Percentiles rank a stretch among this genome's conserved stretches.
These are phyloP conservation scores for Amphimedon queenslandica DNA, from an alignment of 37 sponge, comb jelly and placozoan species.

Conservation along the genomic window DNA sequence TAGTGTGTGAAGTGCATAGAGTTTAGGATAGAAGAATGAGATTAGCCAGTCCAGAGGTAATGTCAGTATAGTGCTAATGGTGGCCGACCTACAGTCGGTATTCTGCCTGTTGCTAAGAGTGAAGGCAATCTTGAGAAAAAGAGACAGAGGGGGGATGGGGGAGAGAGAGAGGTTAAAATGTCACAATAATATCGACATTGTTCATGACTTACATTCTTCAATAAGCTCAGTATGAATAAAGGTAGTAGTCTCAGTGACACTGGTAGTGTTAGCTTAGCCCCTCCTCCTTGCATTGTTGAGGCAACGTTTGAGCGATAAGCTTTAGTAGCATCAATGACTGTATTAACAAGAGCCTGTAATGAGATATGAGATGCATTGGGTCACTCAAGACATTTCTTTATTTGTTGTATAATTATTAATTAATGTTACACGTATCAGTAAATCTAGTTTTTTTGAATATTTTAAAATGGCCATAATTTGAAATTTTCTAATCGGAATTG, in stretches of 20 bases:
- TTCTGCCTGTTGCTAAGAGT: constrained; percentile 45
- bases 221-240: constrained; percentile 52
- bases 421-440: no score
- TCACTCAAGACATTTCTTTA: neutral
- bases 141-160: no score
- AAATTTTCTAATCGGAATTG: no score
- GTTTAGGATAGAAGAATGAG: constrained; percentile 72
- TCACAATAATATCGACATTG: no score
- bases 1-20: constrained; percentile 73
- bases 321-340: constrained; percentile 73
- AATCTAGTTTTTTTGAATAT: no score
- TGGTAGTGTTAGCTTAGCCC: constrained; percentile 62
- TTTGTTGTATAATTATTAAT: no score
- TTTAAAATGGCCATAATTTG: no score
- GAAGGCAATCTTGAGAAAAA: constrained; percentile 71
- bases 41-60: constrained; percentile 73
- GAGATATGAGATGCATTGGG: neutral
- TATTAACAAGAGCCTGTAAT: constrained; percentile 82
- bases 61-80: constrained; percentile 78
- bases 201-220: constrained; percentile 66
- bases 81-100: constrained; percentile 67
- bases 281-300: constrained; percentile 26
- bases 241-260: constrained; percentile 75
- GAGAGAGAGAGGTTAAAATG: neutral
- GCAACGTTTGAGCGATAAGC: constrained; percentile 56